These are phyloP conservation scores for Erethizon dorsatum DNA, from an alignment of 2,797 vertebrate species.

Conservation along the genomic window DNA sequence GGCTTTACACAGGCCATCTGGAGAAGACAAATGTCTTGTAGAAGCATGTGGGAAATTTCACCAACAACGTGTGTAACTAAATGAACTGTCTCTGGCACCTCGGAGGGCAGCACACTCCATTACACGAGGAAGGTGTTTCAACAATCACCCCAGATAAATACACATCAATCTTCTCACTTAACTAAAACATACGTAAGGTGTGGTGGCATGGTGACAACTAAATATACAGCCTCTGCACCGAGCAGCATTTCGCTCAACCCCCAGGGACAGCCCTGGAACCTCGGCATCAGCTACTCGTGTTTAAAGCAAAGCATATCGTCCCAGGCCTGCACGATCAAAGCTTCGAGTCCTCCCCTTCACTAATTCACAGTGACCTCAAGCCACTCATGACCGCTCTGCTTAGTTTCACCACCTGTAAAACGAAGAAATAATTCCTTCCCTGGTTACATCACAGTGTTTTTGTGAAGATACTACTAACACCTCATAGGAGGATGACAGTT, in stretches of 20 bases:
- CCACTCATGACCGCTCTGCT: background rate
- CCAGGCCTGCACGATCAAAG: background rate
- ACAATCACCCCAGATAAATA: constrained; percentile 63
- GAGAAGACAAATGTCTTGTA: constrained; percentile 66
- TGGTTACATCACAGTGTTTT: background rate
- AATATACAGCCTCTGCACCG: background rate
- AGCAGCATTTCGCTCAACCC: background rate
- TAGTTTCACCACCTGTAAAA: background rate
- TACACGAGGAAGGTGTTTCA: constrained; percentile 68
- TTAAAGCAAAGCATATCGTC: background rate
- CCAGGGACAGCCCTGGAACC: background rate
- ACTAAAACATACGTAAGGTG: constrained; percentile 12
- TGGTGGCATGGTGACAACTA: background rate
- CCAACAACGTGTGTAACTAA: constrained; percentile 65
- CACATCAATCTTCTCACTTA: constrained; percentile 25
- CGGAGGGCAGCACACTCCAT: constrained; percentile 67
- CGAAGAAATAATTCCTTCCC: background rate
- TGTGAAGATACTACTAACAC: background rate
- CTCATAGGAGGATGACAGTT: background rate
- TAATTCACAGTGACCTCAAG: background rate
- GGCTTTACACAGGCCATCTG: constrained; percentile 71
- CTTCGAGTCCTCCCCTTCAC: background rate
- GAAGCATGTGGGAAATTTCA: constrained; percentile 71
- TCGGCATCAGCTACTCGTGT: background rate
- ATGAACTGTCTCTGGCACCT: background rate